phyloP scores from a whole-genome alignment of 2,797 vertebrate genomes.

The Jordanella pulchra region DNA sequence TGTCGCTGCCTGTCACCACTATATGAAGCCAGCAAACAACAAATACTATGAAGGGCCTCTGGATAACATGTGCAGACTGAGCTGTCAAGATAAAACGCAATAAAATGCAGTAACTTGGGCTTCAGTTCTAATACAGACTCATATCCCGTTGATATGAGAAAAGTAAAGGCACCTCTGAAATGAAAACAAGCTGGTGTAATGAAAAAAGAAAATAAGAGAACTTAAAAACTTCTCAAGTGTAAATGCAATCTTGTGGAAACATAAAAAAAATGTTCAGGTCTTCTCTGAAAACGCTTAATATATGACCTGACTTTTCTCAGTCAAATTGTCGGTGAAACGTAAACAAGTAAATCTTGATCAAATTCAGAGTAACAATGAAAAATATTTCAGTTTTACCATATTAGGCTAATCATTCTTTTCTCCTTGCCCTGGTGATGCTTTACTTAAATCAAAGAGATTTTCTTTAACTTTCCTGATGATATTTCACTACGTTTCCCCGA shows the following conservation, averaged over 20 bases:
- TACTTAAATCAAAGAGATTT: conserved; percentile 9
- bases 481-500: not conserved
- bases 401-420: not conserved
- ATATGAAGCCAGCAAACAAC: conserved; percentile 28
- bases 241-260: not conserved
- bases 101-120: conserved; percentile 17
- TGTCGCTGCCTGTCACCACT: conserved; percentile 17
- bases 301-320: not conserved
- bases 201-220: not conserved
- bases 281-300: not conserved
- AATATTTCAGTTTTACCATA: not conserved
- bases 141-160: conserved; percentile 3
- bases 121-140: conserved; percentile 8
- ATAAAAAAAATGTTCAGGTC: too few species aligned
- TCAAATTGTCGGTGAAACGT: not conserved
- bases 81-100: conserved; percentile 20
- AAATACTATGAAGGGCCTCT: conserved; percentile 29
- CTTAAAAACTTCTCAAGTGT: not conserved
- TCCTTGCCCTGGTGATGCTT: not conserved
- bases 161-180: conserved; percentile 8
- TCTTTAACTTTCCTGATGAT: conserved; percentile 18
- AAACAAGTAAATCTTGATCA: not conserved
- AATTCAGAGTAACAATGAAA: not conserved
- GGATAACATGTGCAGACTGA: not conserved
- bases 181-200: conserved; percentile 4